Base-by-base conservation (phyloP, 2,113 vertebrate genomes). In the Oryctolagus cuniculus region DNA sequence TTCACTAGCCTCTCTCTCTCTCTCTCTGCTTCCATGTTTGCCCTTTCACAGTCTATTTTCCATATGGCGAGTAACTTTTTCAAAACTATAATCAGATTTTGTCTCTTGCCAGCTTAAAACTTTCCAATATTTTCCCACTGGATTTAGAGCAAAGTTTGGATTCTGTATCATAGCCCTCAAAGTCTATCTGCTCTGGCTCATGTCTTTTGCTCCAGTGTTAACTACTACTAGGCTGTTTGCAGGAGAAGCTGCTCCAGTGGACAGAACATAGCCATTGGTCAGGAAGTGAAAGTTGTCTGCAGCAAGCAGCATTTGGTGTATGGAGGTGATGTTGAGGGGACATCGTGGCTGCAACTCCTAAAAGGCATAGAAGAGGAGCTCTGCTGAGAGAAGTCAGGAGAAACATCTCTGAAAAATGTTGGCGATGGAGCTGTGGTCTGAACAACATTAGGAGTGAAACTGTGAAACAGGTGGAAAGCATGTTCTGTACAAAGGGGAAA, bases 61-160 rank as follows among this genome's bases (percentile, higher is more conserved):
- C 19, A 49, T 15, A 69, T 49, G 75, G 29, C 5, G 2, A 58
- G 31, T 79, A 77, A 84, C 73, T 44, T 96, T 93, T 81, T 44
- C n/a, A 75, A 86, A 89, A 89, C 69, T 87, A 29, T 36, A 79
- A 70, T 79, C 36, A 87, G 63, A 80, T 91, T 27, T 7, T 78
- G 7, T 88, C 70, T 91, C 36, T 84, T 69, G 61, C 6, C 11
- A 81, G 34, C 13, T 55, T 89, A 53, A 85, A 90, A 82, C 55
- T 55, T 16, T 86, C 44, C 29, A 25, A 53, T 10, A 61, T 25
- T 67, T 78, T 97, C 69, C 34, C 24, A 0, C 55, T 91, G 78
- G 36, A 36, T 55, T 82, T 78, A 49, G 9, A 91, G 51, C 70
- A 67, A 93, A 81, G 84, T n/a, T 4, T 82, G 67, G 72, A 75